These are phyloP conservation scores for Panopea generosa DNA, from an alignment of 2,888 invertebrate species.

Conservation along the genomic window DNA sequence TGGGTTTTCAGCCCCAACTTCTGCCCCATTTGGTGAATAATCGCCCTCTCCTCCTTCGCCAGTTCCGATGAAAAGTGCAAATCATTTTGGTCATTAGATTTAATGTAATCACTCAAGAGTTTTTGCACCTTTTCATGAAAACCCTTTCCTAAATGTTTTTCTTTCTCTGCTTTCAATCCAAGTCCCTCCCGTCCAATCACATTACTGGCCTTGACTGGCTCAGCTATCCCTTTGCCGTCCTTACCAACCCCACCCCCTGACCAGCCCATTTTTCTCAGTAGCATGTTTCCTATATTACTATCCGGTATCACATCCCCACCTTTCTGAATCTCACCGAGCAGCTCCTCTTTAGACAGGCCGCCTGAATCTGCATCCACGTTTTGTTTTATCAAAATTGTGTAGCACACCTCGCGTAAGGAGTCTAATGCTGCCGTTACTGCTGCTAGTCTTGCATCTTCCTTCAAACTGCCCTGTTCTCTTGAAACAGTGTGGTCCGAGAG, in stretches of 20 bases:
- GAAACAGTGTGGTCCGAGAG: slow-evolving; percentile 71
- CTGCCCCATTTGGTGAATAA: slow-evolving; percentile 84
- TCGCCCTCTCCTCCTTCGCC: slow-evolving; percentile 85
- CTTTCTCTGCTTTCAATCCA: slow-evolving; percentile 71
- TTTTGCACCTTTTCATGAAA: slow-evolving; percentile 77
- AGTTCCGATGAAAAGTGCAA: slow-evolving; percentile 85
- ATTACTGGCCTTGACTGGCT: slow-evolving; percentile 86
- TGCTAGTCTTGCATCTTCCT: slow-evolving; percentile 67
- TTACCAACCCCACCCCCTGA: slow-evolving; percentile 90
- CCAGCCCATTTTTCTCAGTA: slow-evolving; percentile 91
- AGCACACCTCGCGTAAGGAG: slow-evolving; percentile 74
- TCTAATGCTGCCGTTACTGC: slow-evolving; percentile 73
- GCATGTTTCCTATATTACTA: slow-evolving; percentile 87
- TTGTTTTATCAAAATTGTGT: slow-evolving; percentile 80
- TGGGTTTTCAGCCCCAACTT: slow-evolving; percentile 86
- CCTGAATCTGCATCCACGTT: slow-evolving; percentile 60
- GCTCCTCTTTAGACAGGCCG: slow-evolving; percentile 72
- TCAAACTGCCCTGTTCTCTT: slow-evolving; percentile 63
- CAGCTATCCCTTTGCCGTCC: slow-evolving; percentile 88
- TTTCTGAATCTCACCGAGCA: slow-evolving; percentile 72
- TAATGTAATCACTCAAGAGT: slow-evolving; percentile 81
- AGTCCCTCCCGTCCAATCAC: slow-evolving; percentile 82
- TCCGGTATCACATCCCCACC: slow-evolving; percentile 72
- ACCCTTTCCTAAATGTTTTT: slow-evolving; percentile 69
- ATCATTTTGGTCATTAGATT: slow-evolving; percentile 81